phyloP scores from a whole-genome alignment of 2,113 vertebrate species.

The Pelmatolapia mariae region DNA sequence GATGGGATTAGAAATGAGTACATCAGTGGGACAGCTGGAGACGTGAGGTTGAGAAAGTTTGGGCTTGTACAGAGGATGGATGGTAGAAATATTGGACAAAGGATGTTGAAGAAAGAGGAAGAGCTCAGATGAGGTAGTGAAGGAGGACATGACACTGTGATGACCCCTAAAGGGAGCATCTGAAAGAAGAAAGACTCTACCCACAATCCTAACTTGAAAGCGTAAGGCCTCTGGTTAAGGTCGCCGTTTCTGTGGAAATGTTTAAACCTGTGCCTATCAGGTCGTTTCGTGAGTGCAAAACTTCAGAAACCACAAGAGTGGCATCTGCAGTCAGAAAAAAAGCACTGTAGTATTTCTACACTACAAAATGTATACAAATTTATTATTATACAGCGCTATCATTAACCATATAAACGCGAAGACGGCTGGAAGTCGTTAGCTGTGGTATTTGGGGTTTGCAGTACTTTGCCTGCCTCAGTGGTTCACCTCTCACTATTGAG shows the following conservation, averaged over 20 bases:
- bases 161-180: background rate
- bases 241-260: background rate
- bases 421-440: background rate
- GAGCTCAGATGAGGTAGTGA: background rate
- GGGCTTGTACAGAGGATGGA: background rate
- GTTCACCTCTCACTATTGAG: background rate
- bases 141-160: background rate
- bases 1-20: background rate
- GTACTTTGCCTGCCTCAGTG: background rate
- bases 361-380: background rate
- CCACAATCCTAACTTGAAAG: background rate
- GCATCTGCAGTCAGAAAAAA: background rate
- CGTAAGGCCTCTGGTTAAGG: background rate
- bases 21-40: background rate
- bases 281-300: accelerated
- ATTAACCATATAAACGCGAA: background rate
- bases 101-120: background rate
- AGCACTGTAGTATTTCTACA: background rate
- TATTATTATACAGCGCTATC: background rate
- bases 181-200: background rate
- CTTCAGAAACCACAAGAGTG: background rate
- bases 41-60: background rate
- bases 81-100: no score
- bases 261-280: background rate
- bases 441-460: background rate